phyloP scores from a whole-genome alignment of 2,797 vertebrate species.

The Emydoidea blandingii region DNA sequence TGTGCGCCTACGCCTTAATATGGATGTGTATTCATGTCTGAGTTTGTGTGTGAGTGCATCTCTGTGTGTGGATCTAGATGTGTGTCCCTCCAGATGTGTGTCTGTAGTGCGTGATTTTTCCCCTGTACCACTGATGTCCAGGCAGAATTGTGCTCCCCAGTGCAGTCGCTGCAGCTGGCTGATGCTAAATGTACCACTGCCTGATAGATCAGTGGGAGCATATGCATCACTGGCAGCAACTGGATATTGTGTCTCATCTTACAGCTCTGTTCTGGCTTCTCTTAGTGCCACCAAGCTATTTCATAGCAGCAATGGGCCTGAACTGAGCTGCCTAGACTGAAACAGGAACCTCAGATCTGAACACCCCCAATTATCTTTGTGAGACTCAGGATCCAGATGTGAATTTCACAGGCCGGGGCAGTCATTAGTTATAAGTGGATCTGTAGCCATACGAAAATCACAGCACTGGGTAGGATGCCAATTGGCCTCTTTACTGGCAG shows the following conservation, averaged over 20 bases:
- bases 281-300: background rate
- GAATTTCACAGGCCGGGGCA: too few species aligned
- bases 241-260: background rate
- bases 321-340: background rate
- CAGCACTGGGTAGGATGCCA: background rate
- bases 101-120: background rate
- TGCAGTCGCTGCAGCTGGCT: background rate
- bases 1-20: background rate
- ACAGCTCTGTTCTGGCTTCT: background rate
- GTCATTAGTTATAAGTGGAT: background rate
- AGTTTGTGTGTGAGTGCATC: background rate
- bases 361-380: background rate
- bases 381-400: background rate
- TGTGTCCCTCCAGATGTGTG: background rate
- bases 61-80: background rate
- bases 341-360: background rate
- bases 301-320: background rate
- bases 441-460: background rate
- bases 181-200: background rate
- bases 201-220: background rate
- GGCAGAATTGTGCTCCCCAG: background rate
- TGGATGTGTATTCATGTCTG: background rate
- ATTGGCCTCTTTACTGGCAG: background rate
- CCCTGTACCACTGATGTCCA: background rate
- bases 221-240: background rate